Evolutionary conservation across 2,888 invertebrate species (phyloP), one percentile per base, ranked within the genome.

Genomic region (Syrista parreyssii): DNA sequence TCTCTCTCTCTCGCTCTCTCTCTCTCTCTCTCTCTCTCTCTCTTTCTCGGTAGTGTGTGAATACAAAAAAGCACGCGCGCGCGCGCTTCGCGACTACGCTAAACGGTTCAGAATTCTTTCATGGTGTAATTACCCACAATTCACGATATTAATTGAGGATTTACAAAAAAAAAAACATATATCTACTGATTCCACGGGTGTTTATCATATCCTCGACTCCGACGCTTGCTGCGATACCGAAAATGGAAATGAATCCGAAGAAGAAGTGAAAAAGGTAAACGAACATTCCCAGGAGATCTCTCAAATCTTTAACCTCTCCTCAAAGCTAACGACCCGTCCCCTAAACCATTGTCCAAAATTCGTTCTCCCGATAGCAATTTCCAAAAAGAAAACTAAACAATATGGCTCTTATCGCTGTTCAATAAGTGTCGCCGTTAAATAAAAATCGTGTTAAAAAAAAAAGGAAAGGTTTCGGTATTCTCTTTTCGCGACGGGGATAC

Each of bases 1-100:
- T 72, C 73, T 74, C 40, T 78, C 75, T 69, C 74, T 79, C 74
- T 68, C 76, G 68, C 36, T 75, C 55, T 79, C 73, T 75, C 34
- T 68, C 32, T 34, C 76, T n/a, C n/a, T 68, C 77, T 72, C 73
- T 74, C 40, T 78, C 75, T 69, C 74, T 68, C 77, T 72, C 73
- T 74, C 40, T 78, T 73, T 69, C 74, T 79, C 69, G 77, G 76
- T 55, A 55, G 1, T 55, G 55, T 9, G 55, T 55, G 55, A 23
- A 55, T 23, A 55, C 55, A 55, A 55, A 55, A 55, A 23, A 55
- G 55, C 55, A 55, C 55, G 55, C 55, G 55, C 55, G 34, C 34
- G 55, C 55, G 55, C 55, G 55, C 23, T 23, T 55, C 55, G 55
- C 55, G 55, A 55, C 55, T 55, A 55, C 55, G 55, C 55, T 55